Percentiles rank a stretch among this genome's conserved stretches.
These are phyloP conservation scores for Chinchilla lanigera DNA, from an alignment of 2,113 vertebrate genomes.

Conservation along the genomic window DNA sequence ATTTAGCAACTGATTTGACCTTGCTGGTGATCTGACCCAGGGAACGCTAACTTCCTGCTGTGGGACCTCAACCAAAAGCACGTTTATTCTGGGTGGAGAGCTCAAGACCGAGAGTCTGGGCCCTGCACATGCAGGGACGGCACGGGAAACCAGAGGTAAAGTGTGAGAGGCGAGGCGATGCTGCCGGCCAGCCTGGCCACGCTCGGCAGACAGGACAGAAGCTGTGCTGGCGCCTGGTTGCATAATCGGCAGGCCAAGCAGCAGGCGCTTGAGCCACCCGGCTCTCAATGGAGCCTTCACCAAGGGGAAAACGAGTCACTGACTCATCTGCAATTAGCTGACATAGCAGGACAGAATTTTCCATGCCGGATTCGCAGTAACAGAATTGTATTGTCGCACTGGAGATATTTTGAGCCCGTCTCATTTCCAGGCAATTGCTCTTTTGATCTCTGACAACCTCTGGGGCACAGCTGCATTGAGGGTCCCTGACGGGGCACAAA, in stretches of 20 bases:
- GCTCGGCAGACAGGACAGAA: slow-evolving; percentile 89
- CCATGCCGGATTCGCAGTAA: slow-evolving; percentile 92
- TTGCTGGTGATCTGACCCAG: slow-evolving; percentile 86
- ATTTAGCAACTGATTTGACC: slow-evolving; percentile 65
- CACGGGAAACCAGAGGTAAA: slow-evolving; percentile 90
- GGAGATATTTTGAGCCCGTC: slow-evolving; percentile 93
- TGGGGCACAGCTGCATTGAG: slow-evolving; percentile 87
- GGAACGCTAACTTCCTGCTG: slow-evolving; percentile 93
- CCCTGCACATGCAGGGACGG: slow-evolving; percentile 85
- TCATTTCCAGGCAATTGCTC: slow-evolving; percentile 88
- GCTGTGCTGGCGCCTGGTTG: slow-evolving; percentile 84
- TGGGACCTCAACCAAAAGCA: slow-evolving; percentile 89
- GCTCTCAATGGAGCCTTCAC: slow-evolving; percentile 97
- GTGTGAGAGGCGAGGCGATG: slow-evolving; percentile 92
- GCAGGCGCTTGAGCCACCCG: slow-evolving; percentile 90
- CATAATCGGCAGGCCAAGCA: slow-evolving; percentile 85
- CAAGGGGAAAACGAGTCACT: slow-evolving; percentile 92
- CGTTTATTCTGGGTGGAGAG: slow-evolving; percentile 90
- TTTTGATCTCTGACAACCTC: slow-evolving; percentile 85
- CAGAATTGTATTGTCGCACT: slow-evolving; percentile 93
- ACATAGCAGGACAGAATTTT: slow-evolving; percentile 94
- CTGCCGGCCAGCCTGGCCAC: slow-evolving; percentile 87
- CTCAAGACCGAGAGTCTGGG: slow-evolving; percentile 89
- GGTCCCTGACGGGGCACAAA: slow-evolving; percentile 72
- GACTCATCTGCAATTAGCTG: slow-evolving; percentile 94